Base-by-base conservation (phyloP, 2,113 vertebrate genomes). In the Bufo gargarizans region DNA sequence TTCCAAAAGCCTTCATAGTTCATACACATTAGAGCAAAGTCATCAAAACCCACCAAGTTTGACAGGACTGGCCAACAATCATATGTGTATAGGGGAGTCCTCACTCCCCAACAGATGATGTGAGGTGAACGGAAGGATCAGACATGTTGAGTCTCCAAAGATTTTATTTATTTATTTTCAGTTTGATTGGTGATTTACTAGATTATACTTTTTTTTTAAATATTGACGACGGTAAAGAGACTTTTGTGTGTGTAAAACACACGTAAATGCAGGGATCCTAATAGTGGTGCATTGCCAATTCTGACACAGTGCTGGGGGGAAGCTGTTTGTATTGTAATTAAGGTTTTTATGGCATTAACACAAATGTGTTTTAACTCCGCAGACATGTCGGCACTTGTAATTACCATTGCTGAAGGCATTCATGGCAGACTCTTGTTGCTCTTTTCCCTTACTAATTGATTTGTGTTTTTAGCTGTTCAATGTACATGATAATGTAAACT, bases 381-480 rank as follows among this genome's bases (percentile, higher is more conserved):
- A 91, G 89, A 91, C 89, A 91, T 91, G 90, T 87, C 87, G 89
- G 89, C 89, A 90, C 92, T 92, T 91, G 91, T 92, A 94, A 93
- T 93, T 93, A 91, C 90, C 90, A 89, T 91, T 89, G 87, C 89
- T 91, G 84, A 89, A 91, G 91, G 91, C 90, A 53, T 91, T 91
- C 65, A 69, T 77, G 63, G 84, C 88, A 91, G 91, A 90, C 91
- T 89, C 61, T 87, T 90, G 84, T 91, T 90, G 90, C 92, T 94
- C 91, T 92, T 89, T 91, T 90, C 89, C 89, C 90, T 87, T 89
- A 86, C 90, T 95, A 94, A 94, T 92, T 94, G 92, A 92, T 91
- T 92, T 77, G 61, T 69, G 81, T 84, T 83, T 55, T n/a, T 88
- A 88, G 53, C 82, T 58, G 63, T 53, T 88, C 86, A 88, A 76